Conservation (phyloP, 1,140 invertebrate species). For the Heliconius hewitsoni region DNA sequence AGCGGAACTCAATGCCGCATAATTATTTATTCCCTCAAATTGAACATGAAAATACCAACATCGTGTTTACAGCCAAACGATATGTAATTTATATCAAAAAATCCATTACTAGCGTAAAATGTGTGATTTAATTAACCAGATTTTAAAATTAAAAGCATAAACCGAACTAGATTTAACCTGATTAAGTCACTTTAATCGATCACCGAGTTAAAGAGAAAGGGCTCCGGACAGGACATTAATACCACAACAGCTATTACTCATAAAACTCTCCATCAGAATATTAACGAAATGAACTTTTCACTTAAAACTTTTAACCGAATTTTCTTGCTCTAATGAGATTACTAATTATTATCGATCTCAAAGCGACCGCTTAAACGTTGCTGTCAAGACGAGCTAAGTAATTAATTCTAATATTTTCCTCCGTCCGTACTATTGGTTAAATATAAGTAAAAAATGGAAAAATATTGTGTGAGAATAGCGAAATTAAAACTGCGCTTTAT, state of each 20-base stretch:
- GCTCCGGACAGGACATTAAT: constrained; percentile 33
- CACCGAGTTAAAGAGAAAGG: not conserved
- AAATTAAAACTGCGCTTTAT: not conserved
- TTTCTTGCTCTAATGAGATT: constrained; percentile 49
- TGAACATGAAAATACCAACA: too few species aligned
- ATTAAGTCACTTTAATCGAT: not conserved
- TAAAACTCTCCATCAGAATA: constrained; percentile 38
- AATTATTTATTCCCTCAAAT: too few species aligned
- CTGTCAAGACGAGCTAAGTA: constrained; percentile 51
- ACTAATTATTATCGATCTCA: constrained; percentile 56
- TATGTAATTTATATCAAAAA: too few species aligned
- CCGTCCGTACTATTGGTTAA: not conserved
- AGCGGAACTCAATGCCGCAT: too few species aligned
- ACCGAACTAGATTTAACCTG: too few species aligned
- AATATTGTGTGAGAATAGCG: not conserved
- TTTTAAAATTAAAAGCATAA: too few species aligned
- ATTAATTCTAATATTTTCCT: constrained; percentile 53
- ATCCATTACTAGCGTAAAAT: too few species aligned
- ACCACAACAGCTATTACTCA: constrained; percentile 29
- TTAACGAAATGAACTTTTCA: constrained; percentile 47
- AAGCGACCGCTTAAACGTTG: constrained; percentile 45
- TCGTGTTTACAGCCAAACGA: too few species aligned
- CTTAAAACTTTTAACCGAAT: constrained; percentile 49
- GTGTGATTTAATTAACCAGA: too few species aligned
- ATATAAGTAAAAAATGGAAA: not conserved